These are phyloP conservation scores for Theodoxus fluviatilis DNA, from an alignment of 2,888 invertebrate genomes.

Conservation along the genomic window DNA sequence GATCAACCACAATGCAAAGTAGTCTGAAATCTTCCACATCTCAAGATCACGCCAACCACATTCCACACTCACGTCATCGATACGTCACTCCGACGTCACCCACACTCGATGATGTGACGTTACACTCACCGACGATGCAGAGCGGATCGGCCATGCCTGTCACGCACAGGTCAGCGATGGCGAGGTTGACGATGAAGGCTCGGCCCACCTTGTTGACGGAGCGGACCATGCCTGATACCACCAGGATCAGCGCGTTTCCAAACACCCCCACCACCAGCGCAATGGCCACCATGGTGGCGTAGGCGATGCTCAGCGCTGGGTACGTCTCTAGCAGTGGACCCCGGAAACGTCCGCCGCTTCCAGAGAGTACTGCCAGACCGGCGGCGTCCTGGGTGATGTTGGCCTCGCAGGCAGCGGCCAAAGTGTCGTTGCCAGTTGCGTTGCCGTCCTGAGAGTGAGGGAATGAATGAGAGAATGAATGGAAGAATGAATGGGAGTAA, in stretches of 20 bases:
- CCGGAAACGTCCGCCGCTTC: no score
- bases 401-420: no score
- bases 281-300: slow-evolving; percentile 40
- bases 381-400: no score
- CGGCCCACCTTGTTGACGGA: slow-evolving; percentile 48
- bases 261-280: slow-evolving; percentile 34
- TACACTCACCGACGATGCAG: slow-evolving; percentile 53
- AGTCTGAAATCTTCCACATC: no score
- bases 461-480: no score
- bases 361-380: neutral
- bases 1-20: no score
- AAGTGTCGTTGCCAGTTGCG: no score
- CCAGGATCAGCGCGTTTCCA: slow-evolving; percentile 50
- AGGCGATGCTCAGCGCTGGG: slow-evolving; percentile 42
- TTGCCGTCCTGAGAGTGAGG: neutral
- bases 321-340: slow-evolving; percentile 42
- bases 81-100: no score
- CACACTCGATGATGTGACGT: no score
- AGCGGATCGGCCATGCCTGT: slow-evolving; percentile 53
- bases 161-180: slow-evolving; percentile 56
- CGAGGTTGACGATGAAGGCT: slow-evolving; percentile 54
- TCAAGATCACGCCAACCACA: no score
- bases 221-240: slow-evolving; percentile 37
- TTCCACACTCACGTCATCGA: no score
- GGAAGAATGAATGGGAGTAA: no score